Percentiles rank a stretch among this genome's conserved stretches.
Evolutionary conservation across 2,113 vertebrate species (phyloP).

Genomic region (Gymnarchus niloticus): DNA sequence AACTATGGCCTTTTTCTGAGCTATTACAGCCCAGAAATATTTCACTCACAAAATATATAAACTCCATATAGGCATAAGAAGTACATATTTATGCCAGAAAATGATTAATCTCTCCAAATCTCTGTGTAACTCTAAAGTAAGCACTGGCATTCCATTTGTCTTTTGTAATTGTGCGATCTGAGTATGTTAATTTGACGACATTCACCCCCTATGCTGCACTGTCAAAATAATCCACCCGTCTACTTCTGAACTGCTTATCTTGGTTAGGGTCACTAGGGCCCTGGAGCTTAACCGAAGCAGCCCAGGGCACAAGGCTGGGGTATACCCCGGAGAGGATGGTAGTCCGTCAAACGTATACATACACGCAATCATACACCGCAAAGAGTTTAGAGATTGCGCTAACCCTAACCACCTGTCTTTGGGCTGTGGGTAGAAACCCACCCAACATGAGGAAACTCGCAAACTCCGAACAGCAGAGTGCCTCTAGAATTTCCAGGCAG

Average conservation of each 20-base stretch:
- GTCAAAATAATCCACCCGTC: too few species aligned
- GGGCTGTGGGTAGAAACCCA: neutral
- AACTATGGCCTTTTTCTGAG: neutral
- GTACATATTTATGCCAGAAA: neutral
- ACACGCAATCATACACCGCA: neutral
- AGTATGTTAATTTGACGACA: too few species aligned
- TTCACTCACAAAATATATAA: conserved; percentile 2
- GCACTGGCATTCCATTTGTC: neutral
- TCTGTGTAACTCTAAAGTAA: neutral
- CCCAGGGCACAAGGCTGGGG: neutral
- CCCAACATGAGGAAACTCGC: neutral
- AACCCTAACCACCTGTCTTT: neutral
- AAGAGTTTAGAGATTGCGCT: neutral
- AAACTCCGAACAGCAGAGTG: neutral
- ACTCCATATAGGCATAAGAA: neutral
- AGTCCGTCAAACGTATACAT: neutral
- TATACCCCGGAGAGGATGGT: neutral
- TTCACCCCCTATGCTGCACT: too few species aligned
- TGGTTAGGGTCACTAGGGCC: too few species aligned
- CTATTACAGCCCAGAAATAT: conserved; percentile 14
- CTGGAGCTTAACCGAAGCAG: neutral
- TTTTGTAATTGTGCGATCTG: too few species aligned
- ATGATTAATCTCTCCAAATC: neutral
- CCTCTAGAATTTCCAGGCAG: neutral
- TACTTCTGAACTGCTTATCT: too few species aligned